Evolutionary conservation across 2,113 vertebrate genomes (phyloP), one percentile per base, ranked within the genome.

Genomic region (Excalfactoria chinensis): DNA sequence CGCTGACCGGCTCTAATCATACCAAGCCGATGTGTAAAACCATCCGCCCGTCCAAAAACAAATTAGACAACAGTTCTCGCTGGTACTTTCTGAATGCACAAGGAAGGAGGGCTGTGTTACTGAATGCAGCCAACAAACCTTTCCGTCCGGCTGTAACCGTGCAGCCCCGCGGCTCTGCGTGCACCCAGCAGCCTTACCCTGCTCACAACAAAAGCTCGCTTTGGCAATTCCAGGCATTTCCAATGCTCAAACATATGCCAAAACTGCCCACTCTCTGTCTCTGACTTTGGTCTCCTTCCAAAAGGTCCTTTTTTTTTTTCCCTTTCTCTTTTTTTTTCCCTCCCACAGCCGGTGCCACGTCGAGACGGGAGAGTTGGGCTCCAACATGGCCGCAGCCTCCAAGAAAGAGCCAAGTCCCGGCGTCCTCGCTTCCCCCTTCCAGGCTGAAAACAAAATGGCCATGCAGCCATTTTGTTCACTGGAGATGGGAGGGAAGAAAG

Each of bases 401-500:
- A 74, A 77, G 91, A 72, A 93, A 88, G 88, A 97, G 95, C 91
- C 96, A 95, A 91, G 81, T 95, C 90, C 92, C 92, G 75, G 95
- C 60, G 66, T 94, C 88, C 93, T 68, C 35, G 90, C 89, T 94
- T 96, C 88, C 66, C 93, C 81, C 73, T 95, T 96, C 89, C 96
- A 84, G 93, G 41, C 69, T 4, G 95, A 49, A 95, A 89, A 96
- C 77, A 93, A 96, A 95, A 97, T 96, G 96, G 96, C 95, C 96
- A 90, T 89, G 95, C 92, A 96, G 95, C 96, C 97, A 97, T 97
- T 96, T 97, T 97, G 95, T 95, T 90, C 56, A 81, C 93, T 93
- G 89, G 84, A 93, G 94, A 94, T 93, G 84, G 89, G 92, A 95
- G 94, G 95, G 94, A 88, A 77, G 92, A 93, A 93, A 91, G 95